phyloP scores from a whole-genome alignment of 2,888 invertebrate genomes.

The Cartodere bifasciata region DNA sequence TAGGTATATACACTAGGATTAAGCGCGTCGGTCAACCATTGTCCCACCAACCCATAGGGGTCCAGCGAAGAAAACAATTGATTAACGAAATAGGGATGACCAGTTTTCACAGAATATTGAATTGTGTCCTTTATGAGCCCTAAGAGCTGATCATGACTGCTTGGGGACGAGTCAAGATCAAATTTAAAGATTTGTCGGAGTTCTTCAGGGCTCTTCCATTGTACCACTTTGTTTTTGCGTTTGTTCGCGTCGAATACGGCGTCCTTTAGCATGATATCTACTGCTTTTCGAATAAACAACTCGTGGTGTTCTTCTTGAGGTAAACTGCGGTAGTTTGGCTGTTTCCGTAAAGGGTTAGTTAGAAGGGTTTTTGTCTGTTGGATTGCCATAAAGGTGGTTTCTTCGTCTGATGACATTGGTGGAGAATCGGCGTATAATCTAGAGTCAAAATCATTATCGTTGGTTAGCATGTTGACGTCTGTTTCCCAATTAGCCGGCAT shows the following conservation, averaged over 20 bases:
- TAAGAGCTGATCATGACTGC: constrained; percentile 54
- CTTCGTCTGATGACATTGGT: too few relatives aligned
- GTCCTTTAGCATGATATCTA: constrained; percentile 58
- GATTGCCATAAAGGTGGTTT: too few relatives aligned
- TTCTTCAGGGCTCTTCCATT: constrained; percentile 68
- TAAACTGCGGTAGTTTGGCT: constrained; percentile 43
- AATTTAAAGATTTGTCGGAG: constrained; percentile 56
- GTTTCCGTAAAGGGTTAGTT: too few relatives aligned
- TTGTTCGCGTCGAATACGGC: constrained; percentile 65
- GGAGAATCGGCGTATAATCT: too few relatives aligned
- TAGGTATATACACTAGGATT: constrained; percentile 84
- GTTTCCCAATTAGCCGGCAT: too few relatives aligned
- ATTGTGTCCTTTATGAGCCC: constrained; percentile 57
- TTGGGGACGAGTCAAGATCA: constrained; percentile 43
- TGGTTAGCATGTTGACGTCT: too few relatives aligned
- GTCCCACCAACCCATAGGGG: constrained; percentile 72
- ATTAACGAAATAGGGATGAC: constrained; percentile 81
- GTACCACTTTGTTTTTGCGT: constrained; percentile 60
- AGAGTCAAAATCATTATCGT: too few relatives aligned
- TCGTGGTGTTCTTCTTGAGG: constrained; percentile 54
- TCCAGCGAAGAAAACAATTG: constrained; percentile 77
- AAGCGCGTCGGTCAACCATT: constrained; percentile 74
- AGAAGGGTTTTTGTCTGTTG: too few relatives aligned
- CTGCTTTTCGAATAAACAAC: constrained; percentile 54
- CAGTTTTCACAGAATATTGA: constrained; percentile 79